Evolutionary conservation across 2,113 vertebrate genomes (phyloP), one percentile per base, ranked within the genome.

Genomic region (Paracanthobrama guichenoti): DNA sequence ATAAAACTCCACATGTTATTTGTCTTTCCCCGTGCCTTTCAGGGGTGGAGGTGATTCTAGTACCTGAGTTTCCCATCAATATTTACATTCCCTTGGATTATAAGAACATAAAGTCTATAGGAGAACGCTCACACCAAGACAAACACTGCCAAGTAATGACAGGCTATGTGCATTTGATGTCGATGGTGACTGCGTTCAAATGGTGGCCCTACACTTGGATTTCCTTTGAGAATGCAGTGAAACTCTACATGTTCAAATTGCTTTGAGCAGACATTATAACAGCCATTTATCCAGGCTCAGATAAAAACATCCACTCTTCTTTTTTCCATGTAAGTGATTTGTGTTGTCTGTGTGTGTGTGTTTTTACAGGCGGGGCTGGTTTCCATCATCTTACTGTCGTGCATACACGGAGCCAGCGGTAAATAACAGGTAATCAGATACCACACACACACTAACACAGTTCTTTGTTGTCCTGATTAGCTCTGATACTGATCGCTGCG

Each of bases 281-380:
- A 64, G 62, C 13, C 62, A 31, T 64, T 18, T 31, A 31, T 31
- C 26, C 22, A 14, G 28, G 2, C 10, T 55, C n/a, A 12, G 59
- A 62, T 79, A 31, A 48, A 79, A 79, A 59, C 78, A 26, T 46
- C 22, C 42, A 1, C 6, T 16, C 9, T 39, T 16, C 9, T 39
- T 6, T 35, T 50, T 18, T 75, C 7, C 53, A 42, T 4, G 10
- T 59, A 11, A 12, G 35, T 77, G 53, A 77, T 42, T 59, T 22
- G 57, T 44, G 55, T 44, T 76, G 14, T 53, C n/a, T 82, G 71
- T 78, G 5, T 13, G n/a, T 71, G 77, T 85, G 35, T 85, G 59
- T 87, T 91, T 72, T 81, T 89, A 20, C 91, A 99, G 98, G 91
- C 96, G 95, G 92, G 98, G 98, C 87, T 99, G 98, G 98, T 99